phyloP scores from a whole-genome alignment of 2,113 vertebrate genomes.

The Silurus asotus region DNA sequence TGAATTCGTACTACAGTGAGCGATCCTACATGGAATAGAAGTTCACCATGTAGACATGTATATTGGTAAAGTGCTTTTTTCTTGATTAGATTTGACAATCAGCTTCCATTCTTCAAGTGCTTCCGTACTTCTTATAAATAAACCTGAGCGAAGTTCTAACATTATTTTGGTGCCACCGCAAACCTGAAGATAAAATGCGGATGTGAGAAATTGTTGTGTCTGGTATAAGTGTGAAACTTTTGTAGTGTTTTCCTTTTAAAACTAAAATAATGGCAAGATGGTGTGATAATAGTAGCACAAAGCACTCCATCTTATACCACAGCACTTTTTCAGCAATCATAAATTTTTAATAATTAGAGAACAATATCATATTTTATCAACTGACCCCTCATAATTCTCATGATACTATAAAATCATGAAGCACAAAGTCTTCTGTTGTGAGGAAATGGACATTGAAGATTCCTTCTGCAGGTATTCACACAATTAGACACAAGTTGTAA shows the following conservation, averaged over 20 bases:
- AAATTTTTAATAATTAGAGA: background rate
- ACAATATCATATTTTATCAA: background rate
- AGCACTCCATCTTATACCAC: background rate
- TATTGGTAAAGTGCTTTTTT: background rate
- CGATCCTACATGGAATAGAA: background rate
- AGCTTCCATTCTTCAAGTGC: background rate
- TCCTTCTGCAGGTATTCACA: background rate
- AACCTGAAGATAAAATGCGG: background rate
- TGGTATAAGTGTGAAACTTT: background rate
- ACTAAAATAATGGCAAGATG: background rate
- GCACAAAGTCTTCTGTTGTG: background rate
- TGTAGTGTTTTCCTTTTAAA: background rate
- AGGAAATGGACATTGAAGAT: background rate
- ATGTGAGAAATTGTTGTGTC: background rate
- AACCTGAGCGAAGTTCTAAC: background rate
- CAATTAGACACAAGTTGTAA: background rate
- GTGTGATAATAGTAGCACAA: background rate
- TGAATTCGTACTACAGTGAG: background rate
- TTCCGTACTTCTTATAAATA: background rate
- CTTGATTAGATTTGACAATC: background rate
- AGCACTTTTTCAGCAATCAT: background rate
- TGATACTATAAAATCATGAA: background rate
- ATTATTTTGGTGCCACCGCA: background rate
- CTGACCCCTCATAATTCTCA: background rate
- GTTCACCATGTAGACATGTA: background rate